A percentile compares a stretch with the other conserved stretches of the same genome.
Conservation (phyloP, 92 coral and sea anemone species). For the Paramuricea clavata region DNA sequence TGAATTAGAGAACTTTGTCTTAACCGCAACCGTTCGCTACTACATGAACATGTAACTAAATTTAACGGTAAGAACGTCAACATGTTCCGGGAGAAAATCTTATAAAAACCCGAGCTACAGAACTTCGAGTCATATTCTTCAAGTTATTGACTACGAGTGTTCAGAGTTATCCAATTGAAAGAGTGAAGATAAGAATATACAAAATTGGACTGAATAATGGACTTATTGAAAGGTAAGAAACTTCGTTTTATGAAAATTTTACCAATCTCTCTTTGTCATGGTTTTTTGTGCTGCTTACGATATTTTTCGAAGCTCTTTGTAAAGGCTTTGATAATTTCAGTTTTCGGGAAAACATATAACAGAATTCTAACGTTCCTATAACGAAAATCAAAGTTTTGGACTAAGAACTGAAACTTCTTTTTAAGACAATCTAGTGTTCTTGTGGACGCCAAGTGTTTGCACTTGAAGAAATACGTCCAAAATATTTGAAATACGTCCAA, state of each 20-base stretch:
- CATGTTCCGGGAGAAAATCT: background rate
- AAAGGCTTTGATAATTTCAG: background rate
- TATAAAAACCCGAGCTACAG: background rate
- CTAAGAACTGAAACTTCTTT: too few relatives aligned
- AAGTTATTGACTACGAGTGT: background rate
- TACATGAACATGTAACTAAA: background rate
- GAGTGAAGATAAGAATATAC: background rate
- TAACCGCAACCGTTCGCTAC: background rate
- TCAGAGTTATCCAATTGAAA: background rate
- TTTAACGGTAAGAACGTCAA: background rate
- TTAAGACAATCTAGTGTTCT: too few relatives aligned
- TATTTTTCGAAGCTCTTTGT: background rate
- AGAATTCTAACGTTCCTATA: too few relatives aligned
- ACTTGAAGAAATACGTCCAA: too few relatives aligned
- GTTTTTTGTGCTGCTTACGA: background rate
- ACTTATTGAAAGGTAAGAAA: constrained; percentile 10
- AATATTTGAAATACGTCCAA: too few relatives aligned
- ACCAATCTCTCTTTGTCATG: too few relatives aligned
- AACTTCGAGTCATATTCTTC: background rate
- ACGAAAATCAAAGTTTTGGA: too few relatives aligned
- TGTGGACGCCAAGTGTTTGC: too few relatives aligned
- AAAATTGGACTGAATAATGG: constrained; percentile 3
- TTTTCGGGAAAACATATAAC: too few relatives aligned
- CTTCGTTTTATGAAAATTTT: background rate
- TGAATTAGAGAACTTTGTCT: background rate